Evolutionary conservation across 1,140 invertebrate genomes (phyloP).

Genomic region (Aphelenchoides fujianensis): DNA sequence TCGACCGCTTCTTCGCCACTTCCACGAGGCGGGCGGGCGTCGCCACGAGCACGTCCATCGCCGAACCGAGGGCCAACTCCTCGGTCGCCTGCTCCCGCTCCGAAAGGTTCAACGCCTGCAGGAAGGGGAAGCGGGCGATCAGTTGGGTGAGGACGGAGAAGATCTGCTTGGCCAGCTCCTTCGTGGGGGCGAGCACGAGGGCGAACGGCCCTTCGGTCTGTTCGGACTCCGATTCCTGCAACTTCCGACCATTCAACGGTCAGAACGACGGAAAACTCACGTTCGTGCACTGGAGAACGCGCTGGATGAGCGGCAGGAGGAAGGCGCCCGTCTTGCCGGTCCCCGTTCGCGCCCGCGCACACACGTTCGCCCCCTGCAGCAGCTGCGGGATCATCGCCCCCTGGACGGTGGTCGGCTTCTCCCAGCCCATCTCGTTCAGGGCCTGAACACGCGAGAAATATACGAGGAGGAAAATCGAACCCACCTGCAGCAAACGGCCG

Average conservation of each 20-base stretch:
- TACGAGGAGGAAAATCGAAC: too few relatives aligned
- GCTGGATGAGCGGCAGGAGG: slow-evolving; percentile 87
- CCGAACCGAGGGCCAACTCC: slow-evolving; percentile 62
- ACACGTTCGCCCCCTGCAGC: slow-evolving; percentile 90
- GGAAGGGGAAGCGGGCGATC: slow-evolving; percentile 46
- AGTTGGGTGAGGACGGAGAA: slow-evolving; percentile 47
- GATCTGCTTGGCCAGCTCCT: slow-evolving; percentile 84
- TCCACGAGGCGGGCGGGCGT: slow-evolving; percentile 81
- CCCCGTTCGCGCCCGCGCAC: slow-evolving; percentile 90
- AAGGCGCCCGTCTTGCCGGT: slow-evolving; percentile 98
- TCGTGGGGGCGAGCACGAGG: slow-evolving; percentile 87
- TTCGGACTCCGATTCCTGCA: slow-evolving; percentile 73
- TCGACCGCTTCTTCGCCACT: slow-evolving; percentile 74
- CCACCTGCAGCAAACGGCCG: slow-evolving; percentile 58
- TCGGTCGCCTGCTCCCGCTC: slow-evolving; percentile 44
- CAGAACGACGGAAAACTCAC: slow-evolving; percentile 63
- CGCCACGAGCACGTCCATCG: slow-evolving; percentile 84
- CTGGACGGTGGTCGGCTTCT: slow-evolving; percentile 88
- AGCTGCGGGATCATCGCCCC: slow-evolving; percentile 91
- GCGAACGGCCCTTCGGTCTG: slow-evolving; percentile 80
- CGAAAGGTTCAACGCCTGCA: slow-evolving; percentile 55
- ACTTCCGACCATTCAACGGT: slow-evolving; percentile 57
- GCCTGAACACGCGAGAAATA: slow-evolving; percentile 73
- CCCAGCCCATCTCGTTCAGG: slow-evolving; percentile 85
- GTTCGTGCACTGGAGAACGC: slow-evolving; percentile 80